Evolutionary conservation across 1,140 invertebrate species (phyloP).

Genomic region (Chelonus insularis): DNA sequence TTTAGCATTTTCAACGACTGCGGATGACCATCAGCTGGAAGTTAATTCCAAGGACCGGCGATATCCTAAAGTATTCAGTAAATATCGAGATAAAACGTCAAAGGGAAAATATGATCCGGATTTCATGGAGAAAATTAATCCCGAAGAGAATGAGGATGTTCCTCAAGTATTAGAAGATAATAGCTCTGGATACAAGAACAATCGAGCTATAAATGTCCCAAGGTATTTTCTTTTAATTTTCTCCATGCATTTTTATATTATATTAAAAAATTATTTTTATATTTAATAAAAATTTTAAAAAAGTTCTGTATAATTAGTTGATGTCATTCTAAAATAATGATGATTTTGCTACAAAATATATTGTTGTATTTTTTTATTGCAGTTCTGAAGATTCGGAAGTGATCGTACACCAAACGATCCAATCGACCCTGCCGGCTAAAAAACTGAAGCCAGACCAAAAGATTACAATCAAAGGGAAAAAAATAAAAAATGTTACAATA

Average conservation of each 20-base stretch:
- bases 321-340: too few species aligned
- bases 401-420: conserved; percentile 12
- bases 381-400: conserved; percentile 4
- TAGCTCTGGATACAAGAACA: conserved; percentile 4
- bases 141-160: neutral
- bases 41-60: conserved; percentile 20
- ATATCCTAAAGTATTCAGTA: conserved; percentile 12
- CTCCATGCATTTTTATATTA: too few species aligned
- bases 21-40: conserved; percentile 20
- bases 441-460: conserved; percentile 15
- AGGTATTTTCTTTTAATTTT: conserved; percentile 23
- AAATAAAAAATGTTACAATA: conserved; percentile 23
- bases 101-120: conserved; percentile 31
- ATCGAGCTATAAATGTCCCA: conserved; percentile 23
- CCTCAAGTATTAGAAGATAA: neutral
- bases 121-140: neutral
- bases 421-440: conserved; percentile 21
- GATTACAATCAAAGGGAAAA: neutral
- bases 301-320: too few species aligned
- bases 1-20: conserved; percentile 1
- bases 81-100: conserved; percentile 26
- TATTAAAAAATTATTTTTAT: too few species aligned
- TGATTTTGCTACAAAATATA: neutral
- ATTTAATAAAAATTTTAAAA: too few species aligned
- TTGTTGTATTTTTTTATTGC: neutral